Percentiles rank a stretch among this genome's conserved stretches.
Conservation (phyloP, 2,797 vertebrate species). For the Oryzias sinensis region DNA sequence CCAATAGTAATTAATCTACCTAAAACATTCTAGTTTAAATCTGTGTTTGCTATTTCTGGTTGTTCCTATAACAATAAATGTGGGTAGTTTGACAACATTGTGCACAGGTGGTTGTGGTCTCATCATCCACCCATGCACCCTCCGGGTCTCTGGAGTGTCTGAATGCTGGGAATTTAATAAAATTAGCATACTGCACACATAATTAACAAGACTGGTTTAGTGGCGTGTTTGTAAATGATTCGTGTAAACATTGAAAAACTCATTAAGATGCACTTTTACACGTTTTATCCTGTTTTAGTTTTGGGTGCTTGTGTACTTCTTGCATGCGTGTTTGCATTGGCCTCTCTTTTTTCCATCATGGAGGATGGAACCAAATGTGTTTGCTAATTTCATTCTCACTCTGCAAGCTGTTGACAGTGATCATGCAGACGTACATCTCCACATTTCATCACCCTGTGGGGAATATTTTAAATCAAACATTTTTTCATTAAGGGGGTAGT, state of each 20-base stretch:
- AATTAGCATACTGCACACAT: constrained; percentile 8
- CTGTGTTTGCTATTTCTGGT: no score
- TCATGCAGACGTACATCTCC: constrained; percentile 34
- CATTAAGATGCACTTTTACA: no score
- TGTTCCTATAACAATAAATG: background rate
- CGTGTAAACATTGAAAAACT: background rate
- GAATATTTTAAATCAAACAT: constrained; percentile 39
- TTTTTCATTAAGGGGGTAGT: constrained; percentile 15
- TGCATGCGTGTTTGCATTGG: constrained; percentile 4
- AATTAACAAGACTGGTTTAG: background rate
- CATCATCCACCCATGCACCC: background rate
- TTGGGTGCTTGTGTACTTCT: background rate
- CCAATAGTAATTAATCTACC: background rate
- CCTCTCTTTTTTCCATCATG: no score
- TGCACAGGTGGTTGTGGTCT: background rate
- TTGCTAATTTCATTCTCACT: constrained; percentile 49
- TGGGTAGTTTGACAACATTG: background rate
- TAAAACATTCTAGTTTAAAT: no score
- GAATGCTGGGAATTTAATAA: background rate
- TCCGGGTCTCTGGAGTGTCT: constrained; percentile 8
- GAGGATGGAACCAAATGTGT: constrained; percentile 17
- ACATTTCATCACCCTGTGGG: constrained; percentile 49
- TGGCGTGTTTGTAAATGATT: constrained; percentile 20
- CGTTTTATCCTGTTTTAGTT: no score
- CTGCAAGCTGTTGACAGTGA: constrained; percentile 48